Evolutionary conservation across 2,797 vertebrate species (phyloP).

Genomic region (Acridotheres tristis): DNA sequence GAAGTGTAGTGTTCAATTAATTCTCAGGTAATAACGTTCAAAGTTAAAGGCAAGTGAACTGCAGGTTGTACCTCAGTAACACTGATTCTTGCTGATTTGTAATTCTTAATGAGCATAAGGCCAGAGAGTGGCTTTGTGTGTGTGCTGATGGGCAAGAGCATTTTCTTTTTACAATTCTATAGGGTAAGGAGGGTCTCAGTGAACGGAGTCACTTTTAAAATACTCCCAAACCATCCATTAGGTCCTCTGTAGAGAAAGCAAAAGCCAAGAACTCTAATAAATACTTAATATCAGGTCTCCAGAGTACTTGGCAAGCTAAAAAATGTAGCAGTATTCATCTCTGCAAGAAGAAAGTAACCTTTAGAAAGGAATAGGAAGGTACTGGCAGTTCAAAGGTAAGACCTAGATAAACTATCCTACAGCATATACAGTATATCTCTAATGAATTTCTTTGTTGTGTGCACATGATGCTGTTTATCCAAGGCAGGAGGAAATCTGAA

Average conservation of each 20-base stretch:
- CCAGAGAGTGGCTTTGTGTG: background rate
- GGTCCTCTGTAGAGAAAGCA: background rate
- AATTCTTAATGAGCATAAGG: background rate
- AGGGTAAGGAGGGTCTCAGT: conserved; percentile 16
- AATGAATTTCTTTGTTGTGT: background rate
- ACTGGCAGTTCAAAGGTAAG: background rate
- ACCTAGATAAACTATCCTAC: background rate
- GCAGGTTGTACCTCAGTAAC: background rate
- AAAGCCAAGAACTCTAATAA: conserved; percentile 7
- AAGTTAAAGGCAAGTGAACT: background rate
- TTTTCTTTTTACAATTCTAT: background rate
- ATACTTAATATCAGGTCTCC: conserved; percentile 18
- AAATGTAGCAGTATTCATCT: background rate
- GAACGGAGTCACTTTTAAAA: conserved; percentile 20
- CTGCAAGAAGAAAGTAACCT: background rate
- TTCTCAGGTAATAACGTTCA: background rate
- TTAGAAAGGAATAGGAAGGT: background rate
- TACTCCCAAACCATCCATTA: conserved; percentile 17
- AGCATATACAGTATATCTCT: accelerated
- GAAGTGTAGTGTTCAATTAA: background rate
- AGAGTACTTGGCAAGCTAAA: conserved; percentile 10
- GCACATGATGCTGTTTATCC: background rate
- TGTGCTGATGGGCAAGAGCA: background rate
- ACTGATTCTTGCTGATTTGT: background rate
- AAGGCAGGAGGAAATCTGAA: background rate